Evolutionary conservation across 2,888 invertebrate species (phyloP).

Genomic region (Halocaridina rubra): DNA sequence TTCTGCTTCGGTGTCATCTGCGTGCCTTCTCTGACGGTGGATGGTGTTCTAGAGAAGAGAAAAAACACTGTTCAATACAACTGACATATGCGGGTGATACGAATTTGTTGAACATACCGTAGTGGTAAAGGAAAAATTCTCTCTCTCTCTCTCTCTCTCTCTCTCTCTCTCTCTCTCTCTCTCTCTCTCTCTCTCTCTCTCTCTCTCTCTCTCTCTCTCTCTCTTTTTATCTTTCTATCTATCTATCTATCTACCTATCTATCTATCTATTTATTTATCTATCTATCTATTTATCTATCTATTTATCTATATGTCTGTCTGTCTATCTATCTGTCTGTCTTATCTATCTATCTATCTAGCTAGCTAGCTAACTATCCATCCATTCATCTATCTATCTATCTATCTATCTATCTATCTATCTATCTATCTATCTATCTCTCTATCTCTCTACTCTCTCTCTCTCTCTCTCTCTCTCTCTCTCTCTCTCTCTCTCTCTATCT

Average conservation of each 20-base stretch:
- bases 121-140: not conserved
- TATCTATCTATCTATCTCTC: no score
- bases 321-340: no score
- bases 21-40: conserved; percentile 46
- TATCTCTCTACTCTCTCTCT: not conserved
- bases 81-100: no score
- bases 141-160: conserved; percentile 16
- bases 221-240: not conserved
- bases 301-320: not conserved
- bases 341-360: not conserved
- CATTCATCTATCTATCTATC: no score
- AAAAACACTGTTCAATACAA: not conserved
- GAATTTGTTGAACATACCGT: no score
- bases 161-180: conserved; percentile 17
- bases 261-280: not conserved
- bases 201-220: conserved; percentile 18
- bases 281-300: not conserved
- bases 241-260: not conserved
- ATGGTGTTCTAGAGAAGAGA: conserved; percentile 46
- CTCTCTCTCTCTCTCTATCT: not conserved
- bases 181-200: conserved; percentile 19
- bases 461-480: not conserved
- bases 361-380: no score
- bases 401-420: no score
- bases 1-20: conserved; percentile 60